Evolutionary conservation across 2,888 invertebrate genomes (phyloP), one percentile per base, ranked within the genome.

Genomic region (Eledone cirrhosa): DNA sequence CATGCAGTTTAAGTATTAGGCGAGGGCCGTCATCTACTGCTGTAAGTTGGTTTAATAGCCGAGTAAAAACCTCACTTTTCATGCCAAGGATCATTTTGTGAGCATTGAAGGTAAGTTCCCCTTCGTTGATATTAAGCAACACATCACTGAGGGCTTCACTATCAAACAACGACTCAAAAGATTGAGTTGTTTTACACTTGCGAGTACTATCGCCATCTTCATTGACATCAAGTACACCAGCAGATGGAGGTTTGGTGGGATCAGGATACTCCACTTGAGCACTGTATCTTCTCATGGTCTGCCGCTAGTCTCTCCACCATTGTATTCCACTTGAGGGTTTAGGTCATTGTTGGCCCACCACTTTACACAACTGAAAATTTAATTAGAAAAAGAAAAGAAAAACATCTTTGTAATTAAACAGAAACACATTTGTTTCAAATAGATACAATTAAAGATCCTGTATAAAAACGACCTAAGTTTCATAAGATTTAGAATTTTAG

Each of bases 61-160:
- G 82, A 14, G 87, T 86, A 48, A 88, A 77, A 8, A 85, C 80
- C 53, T 86, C 86, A 78, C 88, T 88, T 78, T 88, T 88, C 81
- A 88, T 81, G 41, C 87, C 86, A 31, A 88, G 84, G 75, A 88
- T 87, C 86, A 87, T 87, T 79, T 86, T 87, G 81, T 88, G 88
- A 53, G 86, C 86, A 79, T 84, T 84, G 83, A 87, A 88, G 74
- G 86, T 83, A 79, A 82, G 85, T 77, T 87, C 85, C 16, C 87
- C 86, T 78, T 84, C 81, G 78, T 87, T 88, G 47, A 88, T 84
- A 80, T 84, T 84, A n/a, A 88, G 80, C 22, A 84, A 80, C 33
- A 88, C 82, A 79, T 88, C 88, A 81, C 88, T 87, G 14, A 87
- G 85, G 1, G 85, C 83, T 79, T 87, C 87, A 74, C 82, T 86